A percentile compares a stretch with the other conserved stretches of the same genome.
Conservation (phyloP, 1,140 invertebrate species). For the Drosophila lini region DNA sequence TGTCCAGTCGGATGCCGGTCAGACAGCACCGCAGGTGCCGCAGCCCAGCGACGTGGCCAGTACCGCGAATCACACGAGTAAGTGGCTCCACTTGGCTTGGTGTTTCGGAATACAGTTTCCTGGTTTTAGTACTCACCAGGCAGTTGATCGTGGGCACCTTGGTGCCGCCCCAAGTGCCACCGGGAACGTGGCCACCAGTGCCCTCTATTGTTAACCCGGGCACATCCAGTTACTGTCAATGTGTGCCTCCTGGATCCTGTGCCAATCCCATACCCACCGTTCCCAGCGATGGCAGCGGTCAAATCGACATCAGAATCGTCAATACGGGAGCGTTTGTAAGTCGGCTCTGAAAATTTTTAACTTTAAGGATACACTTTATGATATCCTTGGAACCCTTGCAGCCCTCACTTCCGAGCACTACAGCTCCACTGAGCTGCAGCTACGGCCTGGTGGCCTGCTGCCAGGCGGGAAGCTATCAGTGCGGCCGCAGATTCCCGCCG, state of each 20-base stretch:
- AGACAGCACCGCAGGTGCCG: conserved; percentile 8
- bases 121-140: conserved; percentile 60
- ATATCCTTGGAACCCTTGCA: not conserved
- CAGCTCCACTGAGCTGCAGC: conserved; percentile 53
- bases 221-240: conserved; percentile 72
- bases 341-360: not conserved
- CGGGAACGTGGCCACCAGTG: conserved; percentile 47
- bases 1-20: conserved; percentile 1
- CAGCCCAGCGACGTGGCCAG: conserved; percentile 62
- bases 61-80: conserved; percentile 58
- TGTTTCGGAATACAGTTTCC: not conserved
- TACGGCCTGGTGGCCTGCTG: conserved; percentile 74
- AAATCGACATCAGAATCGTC: conserved; percentile 87
- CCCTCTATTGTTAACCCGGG: conserved; percentile 35
- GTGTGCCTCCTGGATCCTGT: conserved; percentile 74
- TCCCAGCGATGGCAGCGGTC: conserved; percentile 84
- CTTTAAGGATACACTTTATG: not conserved
- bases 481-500: conserved; percentile 72
- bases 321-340: conserved; percentile 84
- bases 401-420: conserved; percentile 35
- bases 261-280: conserved; percentile 61
- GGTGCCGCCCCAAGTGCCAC: conserved; percentile 38
- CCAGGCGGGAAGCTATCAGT: conserved; percentile 74
- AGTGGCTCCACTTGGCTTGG: conserved; percentile 4
- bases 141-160: conserved; percentile 76